Evolutionary conservation across 2,888 invertebrate genomes (phyloP), one percentile per base, ranked within the genome.

Genomic region (Glyphotaelius pellucidus): DNA sequence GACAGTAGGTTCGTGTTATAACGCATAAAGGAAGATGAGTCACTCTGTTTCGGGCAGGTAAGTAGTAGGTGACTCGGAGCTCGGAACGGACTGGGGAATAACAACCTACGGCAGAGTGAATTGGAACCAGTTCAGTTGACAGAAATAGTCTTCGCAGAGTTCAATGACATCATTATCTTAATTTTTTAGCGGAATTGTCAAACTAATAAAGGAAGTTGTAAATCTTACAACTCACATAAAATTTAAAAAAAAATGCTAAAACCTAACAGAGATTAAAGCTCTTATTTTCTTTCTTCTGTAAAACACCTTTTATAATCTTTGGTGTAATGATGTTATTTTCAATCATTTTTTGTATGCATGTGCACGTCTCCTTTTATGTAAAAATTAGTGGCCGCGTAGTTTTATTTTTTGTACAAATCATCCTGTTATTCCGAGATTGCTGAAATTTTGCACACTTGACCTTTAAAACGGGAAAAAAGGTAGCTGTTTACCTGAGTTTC

Each of bases 71-170:
- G 14, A 31, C 31, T 30, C 31, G 32, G 81, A 14, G 32, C 38
- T 38, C 38, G 42, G 42, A 12, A 2, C 35, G 9, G 32, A 32
- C 83, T 35, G 83, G 83, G 25, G 38, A 83, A 38, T 38, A 83
- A 25, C 32, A 38, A 35, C 83, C 38, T 83, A 38, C 35, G 35
- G 35, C 25, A 9, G 87, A 87, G 87, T 67, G 52, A 87, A 42
- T 47, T 31, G 31, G 52, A 87, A 87, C 87, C 87, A 52, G 87
- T 87, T 87, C 19, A 47, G 52, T 31, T 87, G 87, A 87, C 87
- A 87, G 52, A 52, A 67, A 25, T 67, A 9, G 67, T 67, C 31
- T 52, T 32, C 7, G 4, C 31, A 19, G 52, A 67, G 87, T 47
- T 87, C 52, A 87, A 67, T 87, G 67, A 87, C 87, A 31, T 52